These are phyloP conservation scores for Hyla sarda DNA, from an alignment of 2,113 vertebrate species.

Conservation along the genomic window DNA sequence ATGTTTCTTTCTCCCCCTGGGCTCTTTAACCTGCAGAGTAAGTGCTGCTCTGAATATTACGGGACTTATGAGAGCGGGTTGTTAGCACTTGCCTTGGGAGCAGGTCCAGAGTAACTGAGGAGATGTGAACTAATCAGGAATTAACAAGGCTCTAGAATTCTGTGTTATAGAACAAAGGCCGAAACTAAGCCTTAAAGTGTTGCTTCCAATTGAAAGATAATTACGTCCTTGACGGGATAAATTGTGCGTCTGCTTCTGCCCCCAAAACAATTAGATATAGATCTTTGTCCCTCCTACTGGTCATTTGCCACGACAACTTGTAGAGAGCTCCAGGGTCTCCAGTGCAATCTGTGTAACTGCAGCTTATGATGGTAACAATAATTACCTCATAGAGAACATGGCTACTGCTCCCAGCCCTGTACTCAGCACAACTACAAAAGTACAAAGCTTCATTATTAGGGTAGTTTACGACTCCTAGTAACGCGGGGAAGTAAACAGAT, in stretches of 20 bases:
- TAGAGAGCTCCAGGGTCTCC: not conserved
- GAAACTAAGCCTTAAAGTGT: constrained; percentile 42
- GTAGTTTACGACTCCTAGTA: constrained; percentile 39
- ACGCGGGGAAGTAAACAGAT: not conserved
- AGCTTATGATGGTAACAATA: constrained; percentile 43
- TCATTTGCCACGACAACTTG: constrained; percentile 11
- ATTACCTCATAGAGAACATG: constrained; percentile 41
- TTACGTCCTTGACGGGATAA: constrained; percentile 33
- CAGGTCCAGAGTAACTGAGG: constrained; percentile 33
- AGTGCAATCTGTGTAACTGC: constrained; percentile 3
- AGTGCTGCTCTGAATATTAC: constrained; percentile 25
- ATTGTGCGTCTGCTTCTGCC: not conserved
- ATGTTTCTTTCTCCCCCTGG: constrained; percentile 16
- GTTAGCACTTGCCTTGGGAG: constrained; percentile 39
- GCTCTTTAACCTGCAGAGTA: constrained; percentile 46
- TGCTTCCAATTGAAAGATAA: constrained; percentile 43
- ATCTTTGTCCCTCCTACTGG: constrained; percentile 35
- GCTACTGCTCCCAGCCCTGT: constrained; percentile 30
- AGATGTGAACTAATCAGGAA: constrained; percentile 54
- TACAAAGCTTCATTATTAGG: constrained; percentile 50
- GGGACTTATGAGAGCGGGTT: constrained; percentile 32
- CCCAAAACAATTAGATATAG: constrained; percentile 34
- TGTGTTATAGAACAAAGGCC: constrained; percentile 38
- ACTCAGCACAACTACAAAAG: constrained; percentile 22
- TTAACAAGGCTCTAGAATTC: constrained; percentile 52